A percentile compares a stretch with the other conserved stretches of the same genome.
phyloP scores from a whole-genome alignment of 1,140 invertebrate genomes.

The Sipha flava region DNA sequence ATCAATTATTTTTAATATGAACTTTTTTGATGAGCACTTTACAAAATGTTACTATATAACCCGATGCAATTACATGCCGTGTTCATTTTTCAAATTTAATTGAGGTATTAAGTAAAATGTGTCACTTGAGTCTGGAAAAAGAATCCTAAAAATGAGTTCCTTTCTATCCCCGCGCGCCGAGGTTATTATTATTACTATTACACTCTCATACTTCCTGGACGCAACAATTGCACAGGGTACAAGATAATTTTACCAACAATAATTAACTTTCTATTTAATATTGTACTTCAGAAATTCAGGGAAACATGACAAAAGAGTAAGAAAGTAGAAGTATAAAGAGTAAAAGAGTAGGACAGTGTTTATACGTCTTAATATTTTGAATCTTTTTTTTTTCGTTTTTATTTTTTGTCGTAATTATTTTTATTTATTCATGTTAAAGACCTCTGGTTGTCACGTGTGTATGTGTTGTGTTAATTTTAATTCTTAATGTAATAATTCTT shows the following conservation, averaged over 20 bases:
- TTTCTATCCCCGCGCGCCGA: background rate
- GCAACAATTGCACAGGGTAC: background rate
- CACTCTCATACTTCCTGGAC: background rate
- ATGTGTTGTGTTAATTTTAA: background rate
- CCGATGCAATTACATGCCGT: background rate
- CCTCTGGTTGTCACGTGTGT: background rate
- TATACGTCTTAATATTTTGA: background rate
- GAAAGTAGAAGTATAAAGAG: no score
- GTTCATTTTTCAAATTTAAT: background rate
- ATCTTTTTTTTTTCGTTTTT: background rate
- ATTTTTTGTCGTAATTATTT: background rate
- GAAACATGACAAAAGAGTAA: constrained; percentile 2
- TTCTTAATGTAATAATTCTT: background rate
- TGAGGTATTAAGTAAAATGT: constrained; percentile 1
- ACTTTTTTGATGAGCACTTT: background rate
- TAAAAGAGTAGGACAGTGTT: background rate
- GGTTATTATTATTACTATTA: background rate
- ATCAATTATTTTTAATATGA: background rate
- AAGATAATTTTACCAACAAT: background rate
- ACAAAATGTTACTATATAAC: background rate
- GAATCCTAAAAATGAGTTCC: background rate
- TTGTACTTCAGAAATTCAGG: background rate
- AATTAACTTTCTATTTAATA: background rate
- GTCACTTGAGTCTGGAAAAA: background rate
- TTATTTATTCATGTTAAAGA: background rate